Evolutionary conservation across 2,113 vertebrate genomes (phyloP).

Genomic region (Zosterops borbonicus): DNA sequence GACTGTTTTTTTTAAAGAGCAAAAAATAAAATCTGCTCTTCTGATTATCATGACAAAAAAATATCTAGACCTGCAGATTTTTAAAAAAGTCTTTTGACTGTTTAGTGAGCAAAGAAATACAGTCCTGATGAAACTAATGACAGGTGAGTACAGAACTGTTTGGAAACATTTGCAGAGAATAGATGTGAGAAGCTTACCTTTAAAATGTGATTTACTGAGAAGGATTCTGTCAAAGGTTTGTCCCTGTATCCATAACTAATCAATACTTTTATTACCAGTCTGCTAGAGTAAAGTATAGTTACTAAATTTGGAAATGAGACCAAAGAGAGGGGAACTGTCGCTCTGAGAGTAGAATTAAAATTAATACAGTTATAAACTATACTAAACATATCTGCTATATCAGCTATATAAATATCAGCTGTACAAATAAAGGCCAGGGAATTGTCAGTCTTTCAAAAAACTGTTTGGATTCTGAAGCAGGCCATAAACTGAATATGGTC

Average conservation of each 20-base stretch:
- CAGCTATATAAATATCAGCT: neutral
- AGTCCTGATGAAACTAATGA: neutral
- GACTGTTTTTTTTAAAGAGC: neutral
- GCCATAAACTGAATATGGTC: neutral
- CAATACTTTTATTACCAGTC: neutral
- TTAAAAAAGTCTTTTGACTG: neutral
- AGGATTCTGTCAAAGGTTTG: neutral
- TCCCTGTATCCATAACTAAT: neutral
- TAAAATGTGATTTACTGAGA: neutral
- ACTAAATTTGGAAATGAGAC: neutral
- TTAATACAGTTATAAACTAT: neutral
- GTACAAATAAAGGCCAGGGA: neutral
- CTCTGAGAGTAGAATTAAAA: neutral
- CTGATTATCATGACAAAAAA: neutral
- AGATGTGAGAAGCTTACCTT: neutral
- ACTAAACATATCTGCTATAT: neutral
- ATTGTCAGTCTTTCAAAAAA: neutral
- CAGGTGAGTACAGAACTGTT: neutral
- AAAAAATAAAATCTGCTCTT: neutral
- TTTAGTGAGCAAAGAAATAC: neutral
- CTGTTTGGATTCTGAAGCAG: neutral
- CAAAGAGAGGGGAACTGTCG: neutral
- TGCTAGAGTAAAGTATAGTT: neutral
- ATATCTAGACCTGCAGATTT: neutral
- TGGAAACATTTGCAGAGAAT: neutral